A percentile compares a stretch with the other conserved stretches of the same genome.
Conservation (phyloP, 1,140 invertebrate species). For the Tachypleus tridentatus region DNA sequence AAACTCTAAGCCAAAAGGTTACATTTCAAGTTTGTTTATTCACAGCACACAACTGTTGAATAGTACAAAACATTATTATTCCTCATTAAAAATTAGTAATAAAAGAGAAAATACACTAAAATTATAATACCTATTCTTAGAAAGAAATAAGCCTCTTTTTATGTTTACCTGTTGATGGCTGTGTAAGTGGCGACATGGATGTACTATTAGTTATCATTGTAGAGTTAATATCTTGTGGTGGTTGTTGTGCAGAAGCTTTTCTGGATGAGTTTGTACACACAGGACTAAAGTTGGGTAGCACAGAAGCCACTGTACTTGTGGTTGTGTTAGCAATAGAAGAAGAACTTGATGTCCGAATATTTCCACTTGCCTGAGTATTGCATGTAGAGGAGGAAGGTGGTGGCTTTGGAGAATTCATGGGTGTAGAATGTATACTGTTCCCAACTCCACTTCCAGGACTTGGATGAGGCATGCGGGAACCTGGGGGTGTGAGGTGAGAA, state of each 20-base stretch:
- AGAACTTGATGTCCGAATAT: constrained; percentile 10
- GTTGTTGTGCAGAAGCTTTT: no score
- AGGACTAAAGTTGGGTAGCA: constrained; percentile 11
- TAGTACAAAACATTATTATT: no score
- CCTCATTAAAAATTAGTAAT: no score
- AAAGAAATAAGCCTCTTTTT: no score
- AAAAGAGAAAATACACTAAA: no score
- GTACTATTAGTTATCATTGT: no score
- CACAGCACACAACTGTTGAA: no score
- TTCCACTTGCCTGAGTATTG: no score
- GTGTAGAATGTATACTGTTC: constrained; percentile 16
- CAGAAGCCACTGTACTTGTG: constrained; percentile 11
- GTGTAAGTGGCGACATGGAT: background rate
- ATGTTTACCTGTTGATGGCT: constrained; percentile 33
- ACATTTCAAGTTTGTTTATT: no score
- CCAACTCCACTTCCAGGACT: constrained; percentile 40
- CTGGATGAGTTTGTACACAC: background rate
- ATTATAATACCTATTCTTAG: no score
- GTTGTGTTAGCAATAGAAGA: constrained; percentile 13
- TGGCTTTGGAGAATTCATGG: constrained; percentile 18
- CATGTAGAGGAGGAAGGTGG: background rate
- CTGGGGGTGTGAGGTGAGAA: constrained; percentile 16
- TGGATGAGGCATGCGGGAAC: constrained; percentile 40
- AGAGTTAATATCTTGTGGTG: no score
- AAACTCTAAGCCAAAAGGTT: no score